Evolutionary conservation across 2,797 vertebrate species (phyloP), one percentile per base, ranked within the genome.

Genomic region (Malurus splendens): DNA sequence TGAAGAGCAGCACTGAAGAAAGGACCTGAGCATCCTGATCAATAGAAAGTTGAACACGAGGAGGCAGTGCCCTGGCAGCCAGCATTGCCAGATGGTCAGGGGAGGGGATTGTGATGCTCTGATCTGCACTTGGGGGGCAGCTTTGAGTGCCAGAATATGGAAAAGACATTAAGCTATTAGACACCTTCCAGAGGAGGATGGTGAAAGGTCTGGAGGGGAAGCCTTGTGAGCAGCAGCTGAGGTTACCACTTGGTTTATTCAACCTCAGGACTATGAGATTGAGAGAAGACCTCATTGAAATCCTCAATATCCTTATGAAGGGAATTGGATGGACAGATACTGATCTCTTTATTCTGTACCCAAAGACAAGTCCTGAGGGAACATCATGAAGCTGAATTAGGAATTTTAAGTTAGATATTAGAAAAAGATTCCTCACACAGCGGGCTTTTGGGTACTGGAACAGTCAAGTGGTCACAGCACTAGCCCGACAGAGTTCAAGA

Each of bases 51-150:
- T 4, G 5, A 73, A 57, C 27, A 12, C 4, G 14, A 12, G 8
- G 16, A 32, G 57, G 7, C 27, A 57, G 18, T 38, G n/a, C 6
- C 9, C n/a, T 57, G n/a, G 12, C 2, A 73, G 12, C 18, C 18
- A 50, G 18, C 18, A 64, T n/a, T 2, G 1, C 10, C 32, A 56
- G 18, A 7, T 0, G 0, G 27, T 14, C 18, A 65, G 42, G 12
- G 3, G 4, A 82, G 27, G 6, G 22, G 6, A 44, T 27, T 73
- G 44, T 56, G 9, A n/a, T 1, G 0, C n/a, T 42, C 9, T n/a
- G 27, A 44, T 57, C 18, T n/a, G 36, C 6, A 2, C 20, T 22
- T 25, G 14, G 9, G 7, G 18, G 12, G 18, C 15, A 23, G 22
- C 12, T 57, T 27, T 44, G 15, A 27, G 45, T 27, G 6, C 8